Evolutionary conservation across 2,888 invertebrate species (phyloP).

Genomic region (Tridacna gigas): DNA sequence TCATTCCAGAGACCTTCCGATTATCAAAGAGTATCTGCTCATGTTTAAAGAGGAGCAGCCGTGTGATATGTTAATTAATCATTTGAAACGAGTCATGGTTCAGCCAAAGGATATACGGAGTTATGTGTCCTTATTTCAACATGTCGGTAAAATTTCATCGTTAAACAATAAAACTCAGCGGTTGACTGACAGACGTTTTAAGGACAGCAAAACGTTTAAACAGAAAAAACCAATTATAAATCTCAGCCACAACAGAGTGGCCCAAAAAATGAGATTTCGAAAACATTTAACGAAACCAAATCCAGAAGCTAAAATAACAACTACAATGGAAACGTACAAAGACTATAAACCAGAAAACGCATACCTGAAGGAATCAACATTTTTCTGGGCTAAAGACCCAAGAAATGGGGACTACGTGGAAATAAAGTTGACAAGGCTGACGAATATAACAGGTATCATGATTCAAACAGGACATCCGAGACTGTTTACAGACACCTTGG

Average conservation of each 20-base stretch:
- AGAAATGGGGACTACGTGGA: slow-evolving; percentile 13
- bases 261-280: neutral
- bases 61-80: slow-evolving; percentile 44
- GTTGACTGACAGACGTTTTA: slow-evolving; percentile 26
- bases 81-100: slow-evolving; percentile 41
- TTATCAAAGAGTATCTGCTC: slow-evolving; percentile 45
- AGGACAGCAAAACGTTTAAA: slow-evolving; percentile 1
- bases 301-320: slow-evolving; percentile 26
- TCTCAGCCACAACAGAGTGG: too few relatives aligned
- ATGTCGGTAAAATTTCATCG: slow-evolving; percentile 43
- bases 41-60: slow-evolving; percentile 53
- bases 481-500: slow-evolving; percentile 21
- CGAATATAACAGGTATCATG: slow-evolving; percentile 10
- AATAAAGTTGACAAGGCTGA: slow-evolving; percentile 28
- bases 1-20: slow-evolving; percentile 38
- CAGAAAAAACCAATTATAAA: too few relatives aligned
- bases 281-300: slow-evolving; percentile 16
- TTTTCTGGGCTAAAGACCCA: slow-evolving; percentile 34
- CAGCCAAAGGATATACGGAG: slow-evolving; percentile 34
- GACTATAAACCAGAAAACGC: slow-evolving; percentile 26
- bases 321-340: slow-evolving; percentile 21
- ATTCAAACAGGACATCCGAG: slow-evolving; percentile 34
- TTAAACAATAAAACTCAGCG: slow-evolving; percentile 46
- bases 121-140: slow-evolving; percentile 49
- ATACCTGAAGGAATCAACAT: slow-evolving; percentile 2